Percentiles rank a stretch among this genome's conserved stretches.
Evolutionary conservation across 23 tunicate species (phyloP).

Genomic region (Aplidium turbinatum): DNA sequence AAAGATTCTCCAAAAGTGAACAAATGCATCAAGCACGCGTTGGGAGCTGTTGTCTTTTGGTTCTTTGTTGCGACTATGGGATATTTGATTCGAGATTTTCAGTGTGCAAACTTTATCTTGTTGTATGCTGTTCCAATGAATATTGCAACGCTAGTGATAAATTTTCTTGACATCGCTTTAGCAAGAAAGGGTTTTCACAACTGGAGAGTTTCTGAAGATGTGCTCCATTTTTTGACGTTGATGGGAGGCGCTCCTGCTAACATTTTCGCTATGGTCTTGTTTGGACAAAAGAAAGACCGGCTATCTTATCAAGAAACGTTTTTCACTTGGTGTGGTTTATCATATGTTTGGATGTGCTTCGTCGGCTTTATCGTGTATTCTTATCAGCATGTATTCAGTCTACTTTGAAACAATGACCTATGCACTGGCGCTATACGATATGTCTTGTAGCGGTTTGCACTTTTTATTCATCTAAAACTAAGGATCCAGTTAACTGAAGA

Average conservation of each 20-base stretch:
- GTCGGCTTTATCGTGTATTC: conserved; percentile 19
- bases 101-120: not conserved
- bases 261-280: conserved; percentile 2
- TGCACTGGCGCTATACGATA: no score
- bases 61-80: not conserved
- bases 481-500: no score
- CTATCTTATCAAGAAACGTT: conserved; percentile 29
- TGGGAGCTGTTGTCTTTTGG: not conserved
- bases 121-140: conserved; percentile 3
- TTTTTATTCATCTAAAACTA: no score
- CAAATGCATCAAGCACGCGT: conserved; percentile 5
- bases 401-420: no score
- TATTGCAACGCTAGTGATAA: not conserved
- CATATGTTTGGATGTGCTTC: conserved; percentile 12
- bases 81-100: not conserved
- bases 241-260: conserved; percentile 22
- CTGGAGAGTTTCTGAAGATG: conserved; percentile 22
- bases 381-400: conserved; percentile 29
- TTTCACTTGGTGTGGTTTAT: conserved; percentile 22
- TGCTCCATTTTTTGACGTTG: conserved; percentile 11
- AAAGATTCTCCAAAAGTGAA: conserved; percentile 19
- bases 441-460: no score
- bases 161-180: not conserved
- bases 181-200: not conserved
- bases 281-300: conserved; percentile 1